A percentile compares a stretch with the other conserved stretches of the same genome.
Evolutionary conservation across 2,888 invertebrate species (phyloP).

Genomic region (Lumbricus terrestris): DNA sequence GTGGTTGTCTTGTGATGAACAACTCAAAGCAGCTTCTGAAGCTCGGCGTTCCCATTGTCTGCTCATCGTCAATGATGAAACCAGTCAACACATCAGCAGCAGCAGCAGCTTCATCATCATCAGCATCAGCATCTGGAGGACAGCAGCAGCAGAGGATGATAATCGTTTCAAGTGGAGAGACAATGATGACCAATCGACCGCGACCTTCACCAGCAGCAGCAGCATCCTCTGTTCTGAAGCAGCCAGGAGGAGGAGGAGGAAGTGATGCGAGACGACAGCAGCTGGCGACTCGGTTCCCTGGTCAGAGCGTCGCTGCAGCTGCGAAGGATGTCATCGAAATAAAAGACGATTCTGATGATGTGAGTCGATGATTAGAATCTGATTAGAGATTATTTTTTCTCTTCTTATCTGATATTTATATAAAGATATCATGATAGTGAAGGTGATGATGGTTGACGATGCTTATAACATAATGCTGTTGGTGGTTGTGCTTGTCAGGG

Average conservation of each 20-base stretch:
- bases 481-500: too few relatives aligned
- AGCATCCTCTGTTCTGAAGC: neutral
- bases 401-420: neutral
- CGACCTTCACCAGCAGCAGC: neutral
- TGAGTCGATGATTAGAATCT: neutral
- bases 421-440: neutral
- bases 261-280: neutral
- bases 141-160: neutral
- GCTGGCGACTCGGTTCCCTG: neutral
- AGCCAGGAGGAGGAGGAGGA: neutral
- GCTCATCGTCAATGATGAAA: neutral
- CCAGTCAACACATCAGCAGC: neutral
- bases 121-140: too few relatives aligned
- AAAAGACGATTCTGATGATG: conserved; percentile 5
- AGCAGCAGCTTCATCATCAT: too few relatives aligned
- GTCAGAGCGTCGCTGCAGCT: too few relatives aligned
- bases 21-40: neutral
- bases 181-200: neutral
- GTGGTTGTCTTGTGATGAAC: neutral
- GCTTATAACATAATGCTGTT: too few relatives aligned
- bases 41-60: neutral
- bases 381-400: too few relatives aligned
- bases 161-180: neutral
- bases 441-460: too few relatives aligned
- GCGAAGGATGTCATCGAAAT: neutral